Evolutionary conservation across 2,888 invertebrate genomes (phyloP), one percentile per base, ranked within the genome.

Genomic region (Synanthedon formicaeformis): DNA sequence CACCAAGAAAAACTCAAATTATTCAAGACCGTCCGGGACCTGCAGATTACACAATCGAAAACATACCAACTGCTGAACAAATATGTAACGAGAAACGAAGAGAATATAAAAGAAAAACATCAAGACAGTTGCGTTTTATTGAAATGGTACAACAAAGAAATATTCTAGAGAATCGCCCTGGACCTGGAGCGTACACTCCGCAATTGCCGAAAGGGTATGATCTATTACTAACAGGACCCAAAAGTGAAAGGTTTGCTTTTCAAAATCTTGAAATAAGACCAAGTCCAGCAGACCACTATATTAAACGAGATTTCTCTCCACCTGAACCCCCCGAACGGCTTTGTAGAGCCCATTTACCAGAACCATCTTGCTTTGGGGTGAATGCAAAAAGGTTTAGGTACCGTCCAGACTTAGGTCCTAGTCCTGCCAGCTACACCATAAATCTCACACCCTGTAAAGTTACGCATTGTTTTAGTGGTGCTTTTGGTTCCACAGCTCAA

Each of bases 101-200:
- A 53, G 65, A 65, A 8, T 56, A 61, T 16, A 76, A 68, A 58
- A 69, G 81, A 50, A 75, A 75, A 67, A 67, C 62, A 12, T 72
- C 78, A 8, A 81, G 69, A 57, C 81, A 83, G 57, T 60, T 73
- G 27, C 72, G 86, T 54, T 83, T 65, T 56, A 75, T 82, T 53
- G 85, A 86, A 65, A 70, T 70, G 57, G 57, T 84, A 12, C 80
- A 84, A 59, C 60, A 66, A 56, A 69, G 58, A 57, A 69, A 76
- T 57, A 62, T 78, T 51, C 56, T 60, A 51, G 77, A 84, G 56
- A 66, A 61, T 49, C 59, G 57, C 2, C 84, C 85, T 11, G 78
- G 86, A 2, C 84, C 84, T 11, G 69, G 73, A 50, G 53, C 64
- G 13, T 86, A 86, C 54, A 61, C 48, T n/a, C 80, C 78, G 18